phyloP scores from a whole-genome alignment of 1,140 invertebrate genomes.

The Saxidomus purpurata region DNA sequence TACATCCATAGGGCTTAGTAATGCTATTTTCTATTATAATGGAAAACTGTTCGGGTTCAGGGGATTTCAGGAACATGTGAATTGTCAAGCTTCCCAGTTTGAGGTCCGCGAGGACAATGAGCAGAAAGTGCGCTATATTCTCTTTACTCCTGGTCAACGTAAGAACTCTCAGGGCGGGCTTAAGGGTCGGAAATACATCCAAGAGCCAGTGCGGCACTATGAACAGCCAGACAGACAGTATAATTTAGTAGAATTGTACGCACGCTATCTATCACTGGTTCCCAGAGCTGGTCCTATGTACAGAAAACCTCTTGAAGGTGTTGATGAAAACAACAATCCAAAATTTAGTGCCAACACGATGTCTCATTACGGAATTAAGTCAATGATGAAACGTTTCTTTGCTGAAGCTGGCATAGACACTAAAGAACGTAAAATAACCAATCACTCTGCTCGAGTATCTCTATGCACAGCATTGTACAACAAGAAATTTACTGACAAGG shows the following conservation, averaged over 20 bases:
- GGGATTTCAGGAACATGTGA: slow-evolving; percentile 19
- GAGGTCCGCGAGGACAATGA: background rate
- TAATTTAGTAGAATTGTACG: background rate
- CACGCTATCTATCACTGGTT: background rate
- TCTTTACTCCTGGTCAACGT: background rate
- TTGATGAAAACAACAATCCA: too few relatives aligned
- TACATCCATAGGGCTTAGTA: too few relatives aligned
- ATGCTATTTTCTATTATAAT: slow-evolving; percentile 23
- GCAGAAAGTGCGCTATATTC: background rate
- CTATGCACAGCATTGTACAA: slow-evolving; percentile 10
- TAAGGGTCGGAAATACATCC: background rate
- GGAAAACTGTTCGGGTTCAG: slow-evolving; percentile 31
- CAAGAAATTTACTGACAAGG: background rate
- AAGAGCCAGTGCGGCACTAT: background rate
- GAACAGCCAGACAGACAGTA: slow-evolving; percentile 3
- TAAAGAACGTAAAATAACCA: background rate
- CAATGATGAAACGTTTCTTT: too few relatives aligned
- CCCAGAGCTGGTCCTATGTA: background rate
- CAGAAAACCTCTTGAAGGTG: background rate
- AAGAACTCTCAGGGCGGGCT: slow-evolving; percentile 36
- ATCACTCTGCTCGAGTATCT: background rate
- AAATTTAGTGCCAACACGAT: too few relatives aligned
- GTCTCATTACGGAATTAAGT: too few relatives aligned
- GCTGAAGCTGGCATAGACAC: too few relatives aligned
- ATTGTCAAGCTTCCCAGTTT: background rate